Evolutionary conservation across 2,888 invertebrate genomes (phyloP), one percentile per base, ranked within the genome.

Genomic region (Hypercompe scribonia): DNA sequence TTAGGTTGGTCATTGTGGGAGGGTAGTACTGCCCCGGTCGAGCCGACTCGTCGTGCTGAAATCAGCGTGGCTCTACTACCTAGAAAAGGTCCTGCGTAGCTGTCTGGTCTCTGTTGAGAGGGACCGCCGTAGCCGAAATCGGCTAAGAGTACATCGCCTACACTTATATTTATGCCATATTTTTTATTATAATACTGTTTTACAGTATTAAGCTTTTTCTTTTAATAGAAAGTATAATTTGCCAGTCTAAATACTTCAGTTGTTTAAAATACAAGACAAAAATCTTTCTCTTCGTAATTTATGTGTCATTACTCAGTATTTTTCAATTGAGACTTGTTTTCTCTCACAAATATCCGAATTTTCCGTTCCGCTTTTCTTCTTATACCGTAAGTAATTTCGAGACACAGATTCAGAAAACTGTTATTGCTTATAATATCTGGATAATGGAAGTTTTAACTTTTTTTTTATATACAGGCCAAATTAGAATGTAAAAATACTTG

Each of bases 381-480:
- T 78, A n/a, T 11, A 65, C 71, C 31, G 65, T 50, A 65, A 63
- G 21, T 69, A 66, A 76, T 75, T 68, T 58, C 39, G 50, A 72
- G 74, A 64, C 69, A 65, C 77, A 77, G 73, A 82, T 84, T 82
- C 71, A 15, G 68, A 42, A 73, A 82, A 84, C 68, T 84, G 82
- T 82, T 84, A 84, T 81, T 79, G 73, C 78, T 73, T 81, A 73
- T 78, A 78, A 81, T 83, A 83, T 76, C 78, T 54, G 82, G 65
- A 72, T 72, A 74, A 79, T 72, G 73, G 79, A 64, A 65, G 73
- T 33, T 73, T 74, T 70, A 81, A 83, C 70, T 81, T 81, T 81
- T 81, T 76, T 68, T 28, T 64, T 72, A 81, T 72, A 63, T 68
- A 68, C 34, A 28, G 3, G 3, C 15, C 34, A 34, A 11, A 61